phyloP scores from a whole-genome alignment of 2,113 vertebrate species.

The Oreocharis arfaki region DNA sequence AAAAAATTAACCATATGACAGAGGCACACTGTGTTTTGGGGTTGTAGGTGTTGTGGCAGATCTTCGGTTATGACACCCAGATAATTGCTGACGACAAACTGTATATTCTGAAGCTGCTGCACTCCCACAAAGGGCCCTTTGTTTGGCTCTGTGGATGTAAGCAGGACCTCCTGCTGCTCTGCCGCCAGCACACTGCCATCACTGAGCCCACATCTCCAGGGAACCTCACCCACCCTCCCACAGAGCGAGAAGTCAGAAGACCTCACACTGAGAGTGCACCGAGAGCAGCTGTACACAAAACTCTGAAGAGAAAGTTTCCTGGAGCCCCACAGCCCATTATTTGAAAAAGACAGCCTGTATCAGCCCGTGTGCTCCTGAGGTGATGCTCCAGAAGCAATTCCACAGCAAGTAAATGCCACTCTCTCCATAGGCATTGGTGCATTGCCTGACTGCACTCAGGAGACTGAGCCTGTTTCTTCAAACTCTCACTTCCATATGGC shows the following conservation, averaged over 20 bases:
- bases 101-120: neutral
- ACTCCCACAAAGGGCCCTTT: neutral
- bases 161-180: neutral
- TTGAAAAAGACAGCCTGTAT: neutral
- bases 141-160: neutral
- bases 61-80: neutral
- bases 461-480: neutral
- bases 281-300: neutral
- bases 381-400: neutral
- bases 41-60: neutral
- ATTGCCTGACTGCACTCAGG: neutral
- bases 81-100: neutral
- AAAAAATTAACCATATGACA: neutral
- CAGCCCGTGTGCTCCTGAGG: neutral
- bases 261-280: neutral
- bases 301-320: neutral
- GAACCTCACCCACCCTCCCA: neutral
- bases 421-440: accelerated
- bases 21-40: neutral
- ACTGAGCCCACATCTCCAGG: neutral
- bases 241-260: neutral
- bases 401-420: accelerated
- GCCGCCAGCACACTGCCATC: neutral
- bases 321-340: neutral
- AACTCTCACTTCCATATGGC: neutral